Conservation (phyloP, 1,140 invertebrate species). For the Lerema accius region DNA sequence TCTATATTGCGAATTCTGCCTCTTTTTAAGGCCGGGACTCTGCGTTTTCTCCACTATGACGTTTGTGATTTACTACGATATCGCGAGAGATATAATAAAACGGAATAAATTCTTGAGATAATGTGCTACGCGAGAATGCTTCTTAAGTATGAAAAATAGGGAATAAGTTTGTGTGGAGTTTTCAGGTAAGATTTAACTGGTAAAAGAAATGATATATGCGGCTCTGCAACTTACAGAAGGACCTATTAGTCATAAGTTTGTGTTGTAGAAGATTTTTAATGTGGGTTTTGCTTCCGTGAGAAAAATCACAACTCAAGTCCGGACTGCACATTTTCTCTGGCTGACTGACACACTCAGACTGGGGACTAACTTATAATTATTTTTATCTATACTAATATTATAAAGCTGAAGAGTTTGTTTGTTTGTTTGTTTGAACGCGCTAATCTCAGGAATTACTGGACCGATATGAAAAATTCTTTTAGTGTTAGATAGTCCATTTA, state of each 20-base stretch:
- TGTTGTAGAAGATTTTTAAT: slow-evolving; percentile 19
- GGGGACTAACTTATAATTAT: too few species aligned
- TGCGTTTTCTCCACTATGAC: slow-evolving; percentile 18
- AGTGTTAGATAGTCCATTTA: too few species aligned
- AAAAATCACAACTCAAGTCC: neutral
- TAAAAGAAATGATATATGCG: slow-evolving; percentile 32
- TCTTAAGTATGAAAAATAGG: slow-evolving; percentile 19
- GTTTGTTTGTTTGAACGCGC: too few species aligned
- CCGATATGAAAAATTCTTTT: too few species aligned
- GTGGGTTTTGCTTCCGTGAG: slow-evolving; percentile 4
- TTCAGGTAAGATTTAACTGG: slow-evolving; percentile 25
- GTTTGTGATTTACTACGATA: slow-evolving; percentile 30
- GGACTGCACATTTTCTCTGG: too few species aligned
- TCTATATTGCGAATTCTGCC: slow-evolving; percentile 26
- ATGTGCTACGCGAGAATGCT: slow-evolving; percentile 20
- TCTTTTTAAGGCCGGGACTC: slow-evolving; percentile 11
- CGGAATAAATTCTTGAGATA: slow-evolving; percentile 26
- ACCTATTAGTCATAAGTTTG: slow-evolving; percentile 33
- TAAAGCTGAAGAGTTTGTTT: too few species aligned
- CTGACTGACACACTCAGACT: too few species aligned
- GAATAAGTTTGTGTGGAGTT: slow-evolving; percentile 9
- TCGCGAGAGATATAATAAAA: slow-evolving; percentile 26
- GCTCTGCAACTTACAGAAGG: slow-evolving; percentile 24
- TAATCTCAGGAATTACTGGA: too few species aligned
- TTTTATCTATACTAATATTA: too few species aligned